These are phyloP conservation scores for Conops quadrifasciatus DNA, from an alignment of 2,888 invertebrate species.

Conservation along the genomic window DNA sequence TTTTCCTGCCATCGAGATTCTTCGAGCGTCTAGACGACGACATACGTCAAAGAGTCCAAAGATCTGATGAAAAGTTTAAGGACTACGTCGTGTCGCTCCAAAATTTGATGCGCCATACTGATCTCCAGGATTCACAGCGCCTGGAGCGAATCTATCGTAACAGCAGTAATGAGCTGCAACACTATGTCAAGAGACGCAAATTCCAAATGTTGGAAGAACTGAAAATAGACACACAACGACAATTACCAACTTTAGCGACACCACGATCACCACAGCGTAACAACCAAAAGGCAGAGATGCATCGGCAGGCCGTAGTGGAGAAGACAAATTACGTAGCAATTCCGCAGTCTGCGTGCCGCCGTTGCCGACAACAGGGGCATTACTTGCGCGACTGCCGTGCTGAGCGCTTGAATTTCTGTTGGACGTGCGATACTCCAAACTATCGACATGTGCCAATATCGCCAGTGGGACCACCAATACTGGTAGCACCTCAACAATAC, in stretches of 20 bases:
- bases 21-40: neutral
- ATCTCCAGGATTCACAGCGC: neutral
- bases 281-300: neutral
- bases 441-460: no score
- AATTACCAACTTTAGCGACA: neutral
- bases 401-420: neutral
- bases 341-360: conserved; percentile 7
- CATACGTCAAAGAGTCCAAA: neutral
- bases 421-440: neutral
- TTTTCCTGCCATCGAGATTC: neutral
- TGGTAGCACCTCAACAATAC: no score
- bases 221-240: neutral
- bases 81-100: neutral
- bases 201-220: neutral
- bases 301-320: conserved; percentile 1
- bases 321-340: neutral
- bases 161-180: neutral
- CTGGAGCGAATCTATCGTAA: neutral
- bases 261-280: neutral
- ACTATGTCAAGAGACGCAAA: neutral
- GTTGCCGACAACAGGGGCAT: neutral
- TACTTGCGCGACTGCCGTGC: neutral
- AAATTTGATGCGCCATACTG: neutral
- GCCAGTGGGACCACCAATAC: no score
- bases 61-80: neutral